Base-by-base conservation (phyloP, 2,797 vertebrate species). In the Clangula hyemalis region DNA sequence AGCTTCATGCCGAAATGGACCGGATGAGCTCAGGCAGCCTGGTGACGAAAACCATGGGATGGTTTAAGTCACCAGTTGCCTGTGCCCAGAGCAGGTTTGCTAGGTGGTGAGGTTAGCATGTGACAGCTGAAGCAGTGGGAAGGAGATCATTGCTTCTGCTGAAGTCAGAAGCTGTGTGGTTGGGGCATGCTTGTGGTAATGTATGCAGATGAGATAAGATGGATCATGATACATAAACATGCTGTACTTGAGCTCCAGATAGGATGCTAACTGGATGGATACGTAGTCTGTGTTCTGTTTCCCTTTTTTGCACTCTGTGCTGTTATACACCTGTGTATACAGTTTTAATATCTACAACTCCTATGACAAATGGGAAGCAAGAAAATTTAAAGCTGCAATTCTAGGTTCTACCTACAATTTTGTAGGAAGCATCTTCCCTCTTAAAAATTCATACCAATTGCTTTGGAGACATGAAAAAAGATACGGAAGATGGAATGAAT, bases 81-180 rank as follows among this genome's bases (percentile, higher is more conserved):
- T 56, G 9, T 56, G 68, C 34, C 64, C 6, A 30, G 65, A 14
- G 9, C 34, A 10, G 1, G 0, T 64, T 30, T 84, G 21, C 57
- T 34, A 3, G 1, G 1, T 64, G 30, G 20, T 66, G 16, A 66
- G 36, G 41, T 39, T 20, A 16, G 12, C 20, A 3, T 7, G 4
- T 78, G 14, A 15, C n/a, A 38, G 47, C 11, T 30, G n/a, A 76
- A 83, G 36, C 24, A 39, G 18, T 41, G n/a, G 2, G 8, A 51
- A 51, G 9, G 17, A 57, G 10, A 32, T 75, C 4, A 8, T 58
- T 34, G 8, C 27, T 94, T 70, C 22, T 87, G 20, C 34, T 69
- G 45, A 78, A 32, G 16, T 61, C 61, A 49, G 17, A 82, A 91
- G 32, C 20, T 78, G 3, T 16, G 8, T 66, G 27, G 51, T n/a